phyloP scores from a whole-genome alignment of 35 echinoderm and acorn worm species.

The Strongylocentrotus purpuratus region DNA sequence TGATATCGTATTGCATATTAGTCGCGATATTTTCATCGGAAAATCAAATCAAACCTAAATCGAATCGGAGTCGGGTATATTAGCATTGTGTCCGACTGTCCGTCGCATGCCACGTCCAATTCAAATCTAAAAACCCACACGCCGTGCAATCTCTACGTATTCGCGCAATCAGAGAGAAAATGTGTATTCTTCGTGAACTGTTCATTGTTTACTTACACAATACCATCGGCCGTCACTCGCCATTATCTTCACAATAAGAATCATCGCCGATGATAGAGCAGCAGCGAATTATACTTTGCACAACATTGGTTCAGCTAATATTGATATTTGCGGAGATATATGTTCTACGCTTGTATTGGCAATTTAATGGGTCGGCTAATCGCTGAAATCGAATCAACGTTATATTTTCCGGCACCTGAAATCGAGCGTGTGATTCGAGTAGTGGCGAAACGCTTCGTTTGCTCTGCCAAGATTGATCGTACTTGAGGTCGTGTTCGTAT shows the following conservation, averaged over 20 bases:
- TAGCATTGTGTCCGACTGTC: slow-evolving; percentile 20
- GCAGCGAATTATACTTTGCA: not conserved
- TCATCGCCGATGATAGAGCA: not conserved
- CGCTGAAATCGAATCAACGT: slow-evolving; percentile 14
- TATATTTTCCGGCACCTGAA: not conserved
- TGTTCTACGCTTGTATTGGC: slow-evolving; percentile 28
- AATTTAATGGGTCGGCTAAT: slow-evolving; percentile 20
- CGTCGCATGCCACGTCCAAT: not conserved
- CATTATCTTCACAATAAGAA: not conserved
- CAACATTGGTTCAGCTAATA: not conserved
- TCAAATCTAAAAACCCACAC: not conserved
- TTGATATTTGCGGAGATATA: slow-evolving; percentile 23
- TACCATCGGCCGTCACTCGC: not conserved
- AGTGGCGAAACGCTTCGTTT: not conserved
- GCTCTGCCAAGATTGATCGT: not conserved
- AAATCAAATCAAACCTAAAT: not conserved
- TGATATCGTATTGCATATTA: not conserved
- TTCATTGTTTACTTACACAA: slow-evolving; percentile 12
- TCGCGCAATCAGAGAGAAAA: not conserved
- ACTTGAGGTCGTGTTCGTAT: not conserved
- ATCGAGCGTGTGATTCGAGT: slow-evolving; percentile 24
- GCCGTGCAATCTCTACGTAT: not conserved
- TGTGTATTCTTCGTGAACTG: not conserved
- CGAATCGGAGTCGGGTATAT: not conserved
- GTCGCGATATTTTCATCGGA: not conserved